Conservation (phyloP, 1,140 invertebrate species). For the Pygmarrhopalites habei region DNA sequence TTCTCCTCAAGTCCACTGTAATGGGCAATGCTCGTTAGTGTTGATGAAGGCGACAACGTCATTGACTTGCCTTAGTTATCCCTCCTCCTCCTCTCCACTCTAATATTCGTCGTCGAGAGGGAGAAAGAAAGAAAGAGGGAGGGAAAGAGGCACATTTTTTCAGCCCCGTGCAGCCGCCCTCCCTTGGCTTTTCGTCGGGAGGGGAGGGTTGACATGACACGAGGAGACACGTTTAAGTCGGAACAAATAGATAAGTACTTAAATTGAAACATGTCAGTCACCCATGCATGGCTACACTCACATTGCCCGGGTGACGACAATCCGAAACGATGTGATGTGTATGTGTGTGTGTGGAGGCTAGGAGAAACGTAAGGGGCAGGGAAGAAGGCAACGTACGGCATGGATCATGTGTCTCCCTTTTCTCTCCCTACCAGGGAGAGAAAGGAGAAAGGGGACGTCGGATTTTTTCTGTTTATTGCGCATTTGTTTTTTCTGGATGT, state of each 20-base stretch:
- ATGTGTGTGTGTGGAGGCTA: too few relatives aligned
- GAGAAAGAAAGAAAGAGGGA: neutral
- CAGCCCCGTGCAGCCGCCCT: too few relatives aligned
- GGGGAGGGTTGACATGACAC: neutral
- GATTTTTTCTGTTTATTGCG: too few relatives aligned
- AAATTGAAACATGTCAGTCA: conserved; percentile 11
- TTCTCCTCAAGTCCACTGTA: neutral
- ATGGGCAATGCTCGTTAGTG: conserved; percentile 24
- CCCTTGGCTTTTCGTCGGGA: too few relatives aligned
- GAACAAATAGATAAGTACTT: conserved; percentile 19
- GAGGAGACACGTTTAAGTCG: conserved; percentile 6
- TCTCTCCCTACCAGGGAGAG: too few relatives aligned
- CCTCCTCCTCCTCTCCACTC: neutral
- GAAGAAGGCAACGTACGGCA: too few relatives aligned
- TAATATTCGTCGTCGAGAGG: neutral
- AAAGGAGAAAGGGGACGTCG: too few relatives aligned
- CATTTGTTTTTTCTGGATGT: neutral
- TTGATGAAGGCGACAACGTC: conserved; percentile 11
- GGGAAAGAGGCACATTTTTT: too few relatives aligned
- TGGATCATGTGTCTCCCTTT: too few relatives aligned
- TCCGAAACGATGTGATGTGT: too few relatives aligned
- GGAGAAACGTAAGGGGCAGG: too few relatives aligned
- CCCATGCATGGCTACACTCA: neutral
- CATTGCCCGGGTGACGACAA: too few relatives aligned
- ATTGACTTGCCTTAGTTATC: conserved; percentile 10